Base-by-base conservation (phyloP, 1,140 invertebrate species). In the Cardiocondyla obscurior region DNA sequence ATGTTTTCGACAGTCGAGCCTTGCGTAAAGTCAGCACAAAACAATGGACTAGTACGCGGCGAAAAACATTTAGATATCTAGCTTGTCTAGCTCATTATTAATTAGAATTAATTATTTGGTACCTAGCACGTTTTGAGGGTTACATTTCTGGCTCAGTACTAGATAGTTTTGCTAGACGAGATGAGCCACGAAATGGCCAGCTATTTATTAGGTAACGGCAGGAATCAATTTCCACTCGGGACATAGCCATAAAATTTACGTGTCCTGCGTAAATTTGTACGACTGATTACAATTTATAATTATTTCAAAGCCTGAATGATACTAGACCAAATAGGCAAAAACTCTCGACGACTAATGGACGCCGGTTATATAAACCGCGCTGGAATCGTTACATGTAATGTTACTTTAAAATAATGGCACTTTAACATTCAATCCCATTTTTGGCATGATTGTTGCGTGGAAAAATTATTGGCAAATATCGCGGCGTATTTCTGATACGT, bases 281-380 rank as follows among this genome's bases (percentile, higher is more conserved):
- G 16, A 16, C 30, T 79, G 53, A 79, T 79, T 53, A 53, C 46
- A 53, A 53, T 67, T 65, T 67, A 62, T 53, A 79, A 42, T 69
- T 28, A 67, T 53, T 55, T 69, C 46, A 12, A 74, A 74, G n/a
- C 12, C 30, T n/a, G 36, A 2, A 22, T 51, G 55, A 46, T 12
- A 60, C 25, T 46, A 73, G 65, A 8, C 55, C n/a, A 46, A 74
- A 44, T 60, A 39, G n/a, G 2, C 16, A 64, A 36, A 64, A 79
- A 46, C 62, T 19, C 3, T 30, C 14, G 12, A 25, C 7, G 44
- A 14, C 30, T 53, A 77, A 67, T 64, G 46, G 10, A 67, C 28
- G 53, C 12, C 12, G 4, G 36, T n/a, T 42, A n/a, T 42, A n/a
- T 25, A 7, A 77, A 65, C 6, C 39, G 3, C 3, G 3, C 19